Percentiles rank a stretch among this genome's conserved stretches.
These are phyloP conservation scores for Drosophila melanosoma DNA, from an alignment of 2,888 invertebrate species.

Conservation along the genomic window DNA sequence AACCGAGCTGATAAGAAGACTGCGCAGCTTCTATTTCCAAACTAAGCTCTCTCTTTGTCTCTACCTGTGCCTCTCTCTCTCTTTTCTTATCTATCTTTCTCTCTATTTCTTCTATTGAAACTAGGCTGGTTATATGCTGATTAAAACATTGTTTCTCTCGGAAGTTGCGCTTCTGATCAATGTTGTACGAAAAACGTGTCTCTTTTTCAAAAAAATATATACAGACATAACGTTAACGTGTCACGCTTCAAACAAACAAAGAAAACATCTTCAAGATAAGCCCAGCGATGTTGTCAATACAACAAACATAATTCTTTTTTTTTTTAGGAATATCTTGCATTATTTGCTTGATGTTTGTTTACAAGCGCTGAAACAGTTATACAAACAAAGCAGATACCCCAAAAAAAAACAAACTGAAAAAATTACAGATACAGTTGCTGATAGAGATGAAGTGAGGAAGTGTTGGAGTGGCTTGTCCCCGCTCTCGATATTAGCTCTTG, in stretches of 20 bases:
- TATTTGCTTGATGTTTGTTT: conserved; percentile 67
- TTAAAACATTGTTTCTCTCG: conserved; percentile 1
- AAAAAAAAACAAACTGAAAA: not conserved
- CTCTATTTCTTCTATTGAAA: not conserved
- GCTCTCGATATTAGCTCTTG: conserved; percentile 1
- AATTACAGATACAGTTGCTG: conserved; percentile 26
- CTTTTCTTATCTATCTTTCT: not conserved
- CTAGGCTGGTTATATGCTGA: conserved; percentile 13
- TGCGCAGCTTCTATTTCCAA: conserved; percentile 42
- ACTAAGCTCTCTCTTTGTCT: not conserved
- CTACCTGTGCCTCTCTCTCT: not conserved
- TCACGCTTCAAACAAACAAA: conserved; percentile 38
- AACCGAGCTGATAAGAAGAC: conserved; percentile 40
- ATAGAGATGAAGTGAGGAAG: not conserved
- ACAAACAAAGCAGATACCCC: conserved; percentile 47
- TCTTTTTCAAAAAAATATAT: conserved; percentile 13
- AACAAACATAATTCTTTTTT: conserved; percentile 49
- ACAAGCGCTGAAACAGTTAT: conserved; percentile 63
- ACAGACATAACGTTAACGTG: conserved; percentile 51
- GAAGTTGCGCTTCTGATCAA: conserved; percentile 9
- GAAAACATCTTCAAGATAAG: conserved; percentile 57
- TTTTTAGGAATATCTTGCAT: conserved; percentile 41
- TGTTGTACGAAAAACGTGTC: conserved; percentile 9
- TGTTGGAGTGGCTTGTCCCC: conserved; percentile 6
- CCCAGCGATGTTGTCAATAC: conserved; percentile 66